A percentile compares a stretch with the other conserved stretches of the same genome.
These are phyloP conservation scores for Papilio aristodemus DNA, from an alignment of 1,140 invertebrate species.

Conservation along the genomic window DNA sequence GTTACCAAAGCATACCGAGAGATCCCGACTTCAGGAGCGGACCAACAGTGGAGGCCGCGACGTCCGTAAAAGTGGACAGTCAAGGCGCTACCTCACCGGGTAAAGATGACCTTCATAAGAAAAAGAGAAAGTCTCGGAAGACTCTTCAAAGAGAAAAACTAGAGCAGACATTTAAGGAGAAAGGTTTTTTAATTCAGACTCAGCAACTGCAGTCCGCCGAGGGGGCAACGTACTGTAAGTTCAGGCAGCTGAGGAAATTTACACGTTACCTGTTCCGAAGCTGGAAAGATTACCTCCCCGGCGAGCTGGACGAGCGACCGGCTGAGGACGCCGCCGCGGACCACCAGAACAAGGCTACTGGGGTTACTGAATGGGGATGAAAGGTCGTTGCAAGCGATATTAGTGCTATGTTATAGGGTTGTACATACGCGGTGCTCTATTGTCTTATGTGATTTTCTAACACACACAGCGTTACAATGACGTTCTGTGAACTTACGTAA, in stretches of 20 bases:
- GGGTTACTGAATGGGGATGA: conserved; percentile 57
- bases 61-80: conserved; percentile 64
- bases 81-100: conserved; percentile 24
- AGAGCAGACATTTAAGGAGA: conserved; percentile 95
- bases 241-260: conserved; percentile 93
- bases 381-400: not conserved
- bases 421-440: not conserved
- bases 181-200: conserved; percentile 95
- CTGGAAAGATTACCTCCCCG: conserved; percentile 95
- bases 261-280: conserved; percentile 94
- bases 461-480: too few relatives aligned
- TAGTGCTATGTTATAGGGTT: conserved; percentile 19
- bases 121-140: conserved; percentile 89
- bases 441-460: too few relatives aligned
- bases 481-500: too few relatives aligned
- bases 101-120: conserved; percentile 77
- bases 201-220: conserved; percentile 95
- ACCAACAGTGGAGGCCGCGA: conserved; percentile 45
- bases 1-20: conserved; percentile 88
- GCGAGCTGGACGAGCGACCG: conserved; percentile 81
- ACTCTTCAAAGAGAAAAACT: conserved; percentile 92
- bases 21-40: conserved; percentile 81
- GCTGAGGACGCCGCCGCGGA: conserved; percentile 27
- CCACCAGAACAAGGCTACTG: conserved; percentile 15
- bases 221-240: conserved; percentile 96